phyloP scores from a whole-genome alignment of 1,140 invertebrate genomes.

The Drosophila nikananu region DNA sequence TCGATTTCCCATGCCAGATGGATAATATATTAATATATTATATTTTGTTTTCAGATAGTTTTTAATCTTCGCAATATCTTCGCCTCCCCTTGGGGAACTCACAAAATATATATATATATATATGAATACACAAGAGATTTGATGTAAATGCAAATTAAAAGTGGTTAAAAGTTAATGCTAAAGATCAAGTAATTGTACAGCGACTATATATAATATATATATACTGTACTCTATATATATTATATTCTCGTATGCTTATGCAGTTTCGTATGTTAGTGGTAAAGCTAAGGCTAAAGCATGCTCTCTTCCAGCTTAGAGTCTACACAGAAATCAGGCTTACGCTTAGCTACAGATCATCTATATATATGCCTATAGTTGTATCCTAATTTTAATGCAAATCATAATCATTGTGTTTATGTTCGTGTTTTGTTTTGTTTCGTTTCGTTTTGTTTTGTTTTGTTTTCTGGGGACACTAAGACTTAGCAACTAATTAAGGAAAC shows the following conservation, averaged over 20 bases:
- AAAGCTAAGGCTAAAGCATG: slow-evolving; percentile 54
- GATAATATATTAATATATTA: slow-evolving; percentile 22
- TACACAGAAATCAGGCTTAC: slow-evolving; percentile 47
- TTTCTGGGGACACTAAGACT: slow-evolving; percentile 30
- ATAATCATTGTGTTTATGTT: slow-evolving; percentile 37
- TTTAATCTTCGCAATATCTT: slow-evolving; percentile 31
- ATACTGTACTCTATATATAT: slow-evolving; percentile 12
- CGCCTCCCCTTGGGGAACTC: slow-evolving; percentile 27
- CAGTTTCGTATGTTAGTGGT: slow-evolving; percentile 42
- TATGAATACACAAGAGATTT: slow-evolving; percentile 41
- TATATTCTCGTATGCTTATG: slow-evolving; percentile 46
- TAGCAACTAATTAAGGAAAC: slow-evolving; percentile 78
- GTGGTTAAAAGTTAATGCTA: slow-evolving; percentile 42
- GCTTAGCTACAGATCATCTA: slow-evolving; percentile 39
- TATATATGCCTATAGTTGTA: slow-evolving; percentile 39
- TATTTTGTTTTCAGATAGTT: slow-evolving; percentile 25
- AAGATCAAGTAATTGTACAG: slow-evolving; percentile 47
- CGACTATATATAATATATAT: slow-evolving; percentile 33
- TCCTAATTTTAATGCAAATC: slow-evolving; percentile 42
- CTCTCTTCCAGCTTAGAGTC: slow-evolving; percentile 42
- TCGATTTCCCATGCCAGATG: slow-evolving; percentile 12
- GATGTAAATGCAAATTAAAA: slow-evolving; percentile 60
- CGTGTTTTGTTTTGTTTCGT: slow-evolving; percentile 13
- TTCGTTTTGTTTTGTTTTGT: slow-evolving; percentile 8
- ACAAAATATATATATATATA: slow-evolving; percentile 8